Base-by-base conservation (phyloP, 2,888 invertebrate genomes). In the Ectemnius continuus region DNA sequence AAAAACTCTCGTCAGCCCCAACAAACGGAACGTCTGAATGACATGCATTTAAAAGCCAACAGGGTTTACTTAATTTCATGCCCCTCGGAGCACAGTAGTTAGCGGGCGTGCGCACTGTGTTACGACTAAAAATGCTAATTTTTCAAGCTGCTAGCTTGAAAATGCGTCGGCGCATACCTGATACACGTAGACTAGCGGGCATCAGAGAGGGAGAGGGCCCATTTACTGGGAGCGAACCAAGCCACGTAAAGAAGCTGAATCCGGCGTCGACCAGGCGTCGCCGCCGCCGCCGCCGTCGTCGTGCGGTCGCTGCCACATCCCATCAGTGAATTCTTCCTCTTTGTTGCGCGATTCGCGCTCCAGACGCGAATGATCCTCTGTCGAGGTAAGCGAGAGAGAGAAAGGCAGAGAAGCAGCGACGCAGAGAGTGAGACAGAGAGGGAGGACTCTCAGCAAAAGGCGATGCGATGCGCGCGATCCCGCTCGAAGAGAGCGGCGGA, bases 371-470 rank as follows among this genome's bases (percentile, higher is more conserved):
- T 52, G 16, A 52, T 52, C 16, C 52, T 52, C 52, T 14, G 52
- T 14, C n/a, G 52, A 52, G 52, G 52, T 13, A 28, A 20, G 60
- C 36, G 28, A 14, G 11, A 20, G 20, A 58, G 23, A 4, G 20
- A 13, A 20, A 4, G 58, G 3, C 2, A 28, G 28, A 16, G 18
- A 58, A 16, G 11, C 48, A 13, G 48, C 8, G 28, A n/a, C n/a
- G n/a, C n/a, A 14, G 48, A 8, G 48, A 16, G n/a, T 8, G 13
- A 13, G 52, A 16, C 8, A 5, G n/a, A 52, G 52, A 52, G 52
- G 16, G 14, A 52, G 52, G 52, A 52, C 8, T 16, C n/a, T 14
- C 74, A 74, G 81, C 80, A 74, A 78, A 82, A 77, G 79, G 69
- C 73, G 79, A 72, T 71, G 36, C 36, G 36, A 36, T 36, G 36